Base-by-base conservation (phyloP, 2,888 invertebrate genomes). In the Drosophila birchii region DNA sequence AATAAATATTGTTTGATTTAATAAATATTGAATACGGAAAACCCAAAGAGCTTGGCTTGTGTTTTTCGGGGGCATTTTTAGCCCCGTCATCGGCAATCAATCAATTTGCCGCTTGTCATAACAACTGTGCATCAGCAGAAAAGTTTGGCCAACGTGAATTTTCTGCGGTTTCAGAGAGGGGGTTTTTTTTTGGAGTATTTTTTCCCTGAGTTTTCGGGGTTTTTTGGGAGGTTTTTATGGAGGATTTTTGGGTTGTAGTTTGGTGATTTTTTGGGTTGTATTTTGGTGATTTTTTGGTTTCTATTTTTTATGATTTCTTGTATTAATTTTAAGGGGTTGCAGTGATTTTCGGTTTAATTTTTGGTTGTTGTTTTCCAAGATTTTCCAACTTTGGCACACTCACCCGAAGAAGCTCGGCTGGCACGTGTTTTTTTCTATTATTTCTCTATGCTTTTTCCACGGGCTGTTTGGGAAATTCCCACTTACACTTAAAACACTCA, bases 91-190 rank as follows among this genome's bases (percentile, higher is more conserved):
- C 69, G 62, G 73, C 69, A 62, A 74, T 69, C 68, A 68, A 68
- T 67, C 67, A 68, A 68, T 68, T 71, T 71, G 39, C 23, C 36
- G 68, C 68, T 68, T 68, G 68, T 68, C 68, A 49, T 62, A 72
- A 49, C 61, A 74, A 73, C 74, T 73, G 61, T 60, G 62, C 69
- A 73, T 73, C 74, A 73, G 61, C 73, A 61, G 38, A 57, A 68
- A 68, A 72, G 57, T 67, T 64, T 49, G 47, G 11, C 67, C 41
- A 26, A 26, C 66, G 26, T 20, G 18, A 49, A 36, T 16, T 64
- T 32, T 39, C 41, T 67, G 68, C 20, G 69, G 43, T 20, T 32
- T n/a, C n/a, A 3, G 3, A 8, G 1, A 16, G 1, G 14, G 8
- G 7, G 20, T 4, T 23, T 23, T 3, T 18, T 41, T 20, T 43